Evolutionary conservation across 2,888 invertebrate genomes (phyloP).

Genomic region (Stenodema calcarata): DNA sequence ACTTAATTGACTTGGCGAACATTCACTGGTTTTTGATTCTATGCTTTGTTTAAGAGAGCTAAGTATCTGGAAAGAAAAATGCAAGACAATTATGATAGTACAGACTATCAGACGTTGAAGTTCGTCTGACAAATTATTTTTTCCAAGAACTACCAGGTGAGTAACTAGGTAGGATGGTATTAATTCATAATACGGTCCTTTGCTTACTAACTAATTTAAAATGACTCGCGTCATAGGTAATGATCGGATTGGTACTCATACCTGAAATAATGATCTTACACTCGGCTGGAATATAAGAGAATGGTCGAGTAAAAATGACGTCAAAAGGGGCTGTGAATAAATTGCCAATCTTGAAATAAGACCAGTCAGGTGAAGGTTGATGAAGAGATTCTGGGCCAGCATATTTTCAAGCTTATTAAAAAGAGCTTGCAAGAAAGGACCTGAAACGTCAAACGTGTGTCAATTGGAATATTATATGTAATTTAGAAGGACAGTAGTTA

Average conservation of each 20-base stretch:
- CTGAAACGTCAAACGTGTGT: slow-evolving; percentile 60
- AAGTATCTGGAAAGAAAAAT: slow-evolving; percentile 67
- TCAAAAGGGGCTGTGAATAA: slow-evolving; percentile 86
- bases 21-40: slow-evolving; percentile 73
- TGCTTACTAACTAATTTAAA: too few species aligned
- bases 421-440: slow-evolving; percentile 82
- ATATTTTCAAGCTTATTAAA: slow-evolving; percentile 83
- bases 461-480: too few species aligned
- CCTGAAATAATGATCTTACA: slow-evolving; percentile 90
- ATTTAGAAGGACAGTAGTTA: too few species aligned
- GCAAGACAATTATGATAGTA: too few species aligned
- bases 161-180: too few species aligned
- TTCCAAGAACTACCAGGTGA: too few species aligned
- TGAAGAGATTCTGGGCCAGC: slow-evolving; percentile 81
- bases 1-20: slow-evolving; percentile 64
- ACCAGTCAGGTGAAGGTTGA: slow-evolving; percentile 87
- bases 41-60: slow-evolving; percentile 84
- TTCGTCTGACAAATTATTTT: too few species aligned
- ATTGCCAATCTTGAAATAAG: slow-evolving; percentile 84
- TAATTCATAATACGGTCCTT: too few species aligned
- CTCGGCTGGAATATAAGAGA: slow-evolving; percentile 86
- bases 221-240: too few species aligned
- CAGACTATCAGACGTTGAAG: too few species aligned
- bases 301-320: slow-evolving; percentile 86
- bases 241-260: slow-evolving; percentile 61